These are phyloP conservation scores for Halcyon smyrnensis DNA, from an alignment of 2,797 vertebrate genomes.

Conservation along the genomic window DNA sequence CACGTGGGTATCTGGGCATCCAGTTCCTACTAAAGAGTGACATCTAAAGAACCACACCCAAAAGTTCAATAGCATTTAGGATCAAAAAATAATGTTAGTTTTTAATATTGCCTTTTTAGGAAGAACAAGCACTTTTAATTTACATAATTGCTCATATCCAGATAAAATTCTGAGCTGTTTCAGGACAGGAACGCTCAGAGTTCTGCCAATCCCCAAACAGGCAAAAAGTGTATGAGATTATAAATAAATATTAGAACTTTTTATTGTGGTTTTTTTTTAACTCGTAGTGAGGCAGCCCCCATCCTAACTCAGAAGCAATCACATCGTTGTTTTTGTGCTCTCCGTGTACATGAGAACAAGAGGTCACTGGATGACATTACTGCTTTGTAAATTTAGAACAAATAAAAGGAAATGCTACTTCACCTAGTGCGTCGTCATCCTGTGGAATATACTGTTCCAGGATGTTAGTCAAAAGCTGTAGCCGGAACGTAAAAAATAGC, in stretches of 20 bases:
- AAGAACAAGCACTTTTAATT: slow-evolving; percentile 1
- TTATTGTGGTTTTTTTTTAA: background rate
- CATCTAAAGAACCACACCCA: background rate
- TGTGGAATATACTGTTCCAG: slow-evolving; percentile 64
- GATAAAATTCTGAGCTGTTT: slow-evolving; percentile 29
- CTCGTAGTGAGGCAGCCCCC: background rate
- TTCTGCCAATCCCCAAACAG: background rate
- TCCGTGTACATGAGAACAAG: slow-evolving; percentile 40
- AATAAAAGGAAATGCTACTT: slow-evolving; percentile 70
- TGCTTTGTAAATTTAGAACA: slow-evolving; percentile 71
- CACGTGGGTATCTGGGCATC: background rate
- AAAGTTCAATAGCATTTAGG: background rate
- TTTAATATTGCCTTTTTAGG: slow-evolving; percentile 25
- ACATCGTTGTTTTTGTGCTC: background rate
- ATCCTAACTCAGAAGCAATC: background rate
- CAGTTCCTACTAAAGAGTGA: background rate
- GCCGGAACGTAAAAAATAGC: slow-evolving; percentile 18
- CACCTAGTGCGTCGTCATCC: slow-evolving; percentile 63
- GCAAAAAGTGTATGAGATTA: slow-evolving; percentile 9
- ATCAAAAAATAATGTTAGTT: background rate
- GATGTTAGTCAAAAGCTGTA: slow-evolving; percentile 57
- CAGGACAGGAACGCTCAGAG: background rate
- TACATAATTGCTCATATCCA: background rate
- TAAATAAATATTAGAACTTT: slow-evolving; percentile 23
- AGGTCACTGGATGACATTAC: slow-evolving; percentile 63